These are phyloP conservation scores for Drosophila bunnanda DNA, from an alignment of 2,888 invertebrate species.

Conservation along the genomic window DNA sequence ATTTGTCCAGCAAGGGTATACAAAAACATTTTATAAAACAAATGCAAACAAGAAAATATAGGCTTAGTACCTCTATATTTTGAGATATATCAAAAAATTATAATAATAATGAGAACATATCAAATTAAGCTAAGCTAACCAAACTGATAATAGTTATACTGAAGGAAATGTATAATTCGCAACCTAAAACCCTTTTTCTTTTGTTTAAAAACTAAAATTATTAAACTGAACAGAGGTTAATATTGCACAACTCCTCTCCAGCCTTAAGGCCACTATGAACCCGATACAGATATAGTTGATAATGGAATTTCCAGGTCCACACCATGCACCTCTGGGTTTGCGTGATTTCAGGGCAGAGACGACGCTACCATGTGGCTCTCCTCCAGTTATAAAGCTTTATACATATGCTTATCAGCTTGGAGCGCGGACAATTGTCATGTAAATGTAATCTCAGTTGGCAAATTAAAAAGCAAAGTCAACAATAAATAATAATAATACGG, in stretches of 20 bases:
- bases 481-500: constrained; percentile 37
- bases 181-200: not conserved
- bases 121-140: not conserved
- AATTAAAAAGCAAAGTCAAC: constrained; percentile 40
- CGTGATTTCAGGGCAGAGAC: constrained; percentile 22
- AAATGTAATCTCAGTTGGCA: constrained; percentile 46
- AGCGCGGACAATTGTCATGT: constrained; percentile 49
- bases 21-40: not conserved
- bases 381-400: constrained; percentile 7
- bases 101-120: too few species aligned
- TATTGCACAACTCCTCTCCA: not conserved
- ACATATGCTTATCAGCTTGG: constrained; percentile 58
- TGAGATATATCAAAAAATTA: not conserved
- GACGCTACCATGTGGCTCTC: constrained; percentile 26
- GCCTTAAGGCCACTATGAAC: not conserved
- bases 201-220: not conserved
- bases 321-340: constrained; percentile 2
- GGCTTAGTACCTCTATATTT: not conserved
- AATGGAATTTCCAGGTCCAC: constrained; percentile 9
- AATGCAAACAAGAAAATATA: not conserved
- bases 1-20: too few species aligned
- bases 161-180: not conserved
- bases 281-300: constrained; percentile 7
- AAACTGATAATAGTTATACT: too few species aligned
- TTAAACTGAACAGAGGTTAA: not conserved